phyloP scores from a whole-genome alignment of 92 coral and sea anemone genomes.

The Meandrina meandrites region DNA sequence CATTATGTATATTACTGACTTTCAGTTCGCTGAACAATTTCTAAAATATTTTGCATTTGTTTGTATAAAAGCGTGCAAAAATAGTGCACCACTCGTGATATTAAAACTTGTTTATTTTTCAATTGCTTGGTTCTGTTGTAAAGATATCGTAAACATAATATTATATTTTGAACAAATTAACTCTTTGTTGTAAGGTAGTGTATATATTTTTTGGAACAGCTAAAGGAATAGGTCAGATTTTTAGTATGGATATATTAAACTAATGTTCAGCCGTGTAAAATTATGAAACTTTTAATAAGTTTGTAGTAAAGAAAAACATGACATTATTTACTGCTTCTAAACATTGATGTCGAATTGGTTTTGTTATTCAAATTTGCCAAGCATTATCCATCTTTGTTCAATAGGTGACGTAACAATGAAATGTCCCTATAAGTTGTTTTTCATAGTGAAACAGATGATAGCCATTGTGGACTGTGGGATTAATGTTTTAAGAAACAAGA shows the following conservation, averaged over 20 bases:
- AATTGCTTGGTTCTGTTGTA: neutral
- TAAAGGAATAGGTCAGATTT: neutral
- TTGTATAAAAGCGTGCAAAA: neutral
- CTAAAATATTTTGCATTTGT: neutral
- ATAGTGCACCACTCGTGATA: neutral
- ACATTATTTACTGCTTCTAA: neutral
- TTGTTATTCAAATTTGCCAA: neutral
- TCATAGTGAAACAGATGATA: neutral
- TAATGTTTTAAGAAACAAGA: too few relatives aligned
- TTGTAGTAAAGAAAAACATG: neutral
- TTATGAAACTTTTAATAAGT: neutral
- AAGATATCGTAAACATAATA: neutral
- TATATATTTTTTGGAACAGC: neutral
- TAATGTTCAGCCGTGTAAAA: neutral
- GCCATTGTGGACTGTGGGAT: neutral
- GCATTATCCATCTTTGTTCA: neutral
- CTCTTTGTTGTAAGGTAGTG: neutral
- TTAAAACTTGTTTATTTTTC: constrained; percentile 1
- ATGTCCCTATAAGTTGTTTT: neutral
- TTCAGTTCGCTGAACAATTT: neutral
- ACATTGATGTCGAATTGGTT: neutral
- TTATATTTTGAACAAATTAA: neutral
- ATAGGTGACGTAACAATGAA: neutral
- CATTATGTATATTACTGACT: neutral
- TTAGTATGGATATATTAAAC: neutral